phyloP scores from a whole-genome alignment of 1,140 invertebrate genomes.

The Panagrolaimus sp. region DNA sequence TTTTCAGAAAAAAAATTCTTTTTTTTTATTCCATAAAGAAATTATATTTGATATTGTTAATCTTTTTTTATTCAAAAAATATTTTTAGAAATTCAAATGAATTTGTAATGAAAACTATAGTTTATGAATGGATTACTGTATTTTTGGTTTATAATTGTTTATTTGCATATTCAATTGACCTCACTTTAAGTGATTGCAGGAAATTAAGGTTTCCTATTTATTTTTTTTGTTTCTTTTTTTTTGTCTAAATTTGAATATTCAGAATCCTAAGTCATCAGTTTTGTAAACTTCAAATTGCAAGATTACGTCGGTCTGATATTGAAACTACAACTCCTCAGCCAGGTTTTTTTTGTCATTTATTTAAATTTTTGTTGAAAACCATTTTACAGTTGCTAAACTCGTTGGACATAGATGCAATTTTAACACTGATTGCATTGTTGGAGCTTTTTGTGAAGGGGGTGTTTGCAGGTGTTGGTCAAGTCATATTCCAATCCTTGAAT shows the following conservation, averaged over 20 bases:
- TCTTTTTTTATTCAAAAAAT: too few species aligned
- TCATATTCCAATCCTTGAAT: constrained; percentile 14
- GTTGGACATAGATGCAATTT: constrained; percentile 25
- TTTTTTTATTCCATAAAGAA: too few species aligned
- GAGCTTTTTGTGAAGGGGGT: constrained; percentile 20
- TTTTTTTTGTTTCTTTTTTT: not conserved
- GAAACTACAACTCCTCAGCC: too few species aligned
- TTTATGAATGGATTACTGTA: too few species aligned
- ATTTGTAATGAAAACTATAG: too few species aligned
- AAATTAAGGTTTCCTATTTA: not conserved
- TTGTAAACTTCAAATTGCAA: constrained; percentile 14
- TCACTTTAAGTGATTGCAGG: not conserved
- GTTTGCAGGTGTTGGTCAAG: constrained; percentile 15
- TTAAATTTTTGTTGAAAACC: not conserved
- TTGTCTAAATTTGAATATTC: not conserved
- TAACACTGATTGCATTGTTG: constrained; percentile 22
- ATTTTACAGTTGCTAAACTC: not conserved
- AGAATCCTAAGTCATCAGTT: constrained; percentile 11
- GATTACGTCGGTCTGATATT: not conserved
- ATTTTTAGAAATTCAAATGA: too few species aligned
- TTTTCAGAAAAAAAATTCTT: too few species aligned
- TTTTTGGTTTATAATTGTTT: too few species aligned
- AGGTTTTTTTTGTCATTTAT: too few species aligned
- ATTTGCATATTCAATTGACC: not conserved
- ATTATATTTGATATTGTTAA: too few species aligned